Conservation (phyloP, 2,113 vertebrate genomes). For the Laterallus jamaicensis region DNA sequence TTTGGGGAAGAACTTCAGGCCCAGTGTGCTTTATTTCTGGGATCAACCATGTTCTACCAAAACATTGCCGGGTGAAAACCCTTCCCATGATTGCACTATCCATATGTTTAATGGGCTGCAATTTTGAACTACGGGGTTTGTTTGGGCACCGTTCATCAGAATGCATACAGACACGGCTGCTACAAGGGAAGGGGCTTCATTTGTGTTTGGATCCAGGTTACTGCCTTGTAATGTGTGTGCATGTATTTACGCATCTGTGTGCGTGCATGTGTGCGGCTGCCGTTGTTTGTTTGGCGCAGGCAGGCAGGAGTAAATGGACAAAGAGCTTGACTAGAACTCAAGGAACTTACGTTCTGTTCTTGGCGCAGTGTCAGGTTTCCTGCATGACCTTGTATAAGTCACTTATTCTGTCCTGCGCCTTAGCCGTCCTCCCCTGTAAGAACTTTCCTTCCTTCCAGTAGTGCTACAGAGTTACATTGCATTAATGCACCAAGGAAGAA, state of each 20-base stretch:
- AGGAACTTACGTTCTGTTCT: conserved; percentile 54
- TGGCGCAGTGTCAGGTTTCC: conserved; percentile 41
- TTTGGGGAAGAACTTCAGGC: not conserved
- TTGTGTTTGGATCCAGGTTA: not conserved
- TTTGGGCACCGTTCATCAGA: not conserved
- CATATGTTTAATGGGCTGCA: not conserved
- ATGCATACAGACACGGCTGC: not conserved
- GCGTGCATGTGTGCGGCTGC: not conserved
- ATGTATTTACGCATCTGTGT: not conserved
- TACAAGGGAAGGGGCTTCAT: not conserved
- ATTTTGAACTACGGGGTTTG: not conserved
- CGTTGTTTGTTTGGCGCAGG: not conserved
- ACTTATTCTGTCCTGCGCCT: conserved; percentile 18
- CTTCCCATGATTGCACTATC: not conserved
- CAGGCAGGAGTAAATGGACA: conserved; percentile 44
- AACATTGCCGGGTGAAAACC: not conserved
- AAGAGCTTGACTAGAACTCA: conserved; percentile 47
- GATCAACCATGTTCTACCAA: not conserved
- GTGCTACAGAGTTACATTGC: not conserved
- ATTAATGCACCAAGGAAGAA: not conserved
- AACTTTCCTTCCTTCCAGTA: conserved; percentile 32
- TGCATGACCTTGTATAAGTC: conserved; percentile 64
- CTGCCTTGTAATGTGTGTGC: not conserved
- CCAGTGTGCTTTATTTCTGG: not conserved
- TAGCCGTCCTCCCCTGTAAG: not conserved